phyloP scores from a whole-genome alignment of 2,888 invertebrate species.

The Phytoseiulus persimilis region DNA sequence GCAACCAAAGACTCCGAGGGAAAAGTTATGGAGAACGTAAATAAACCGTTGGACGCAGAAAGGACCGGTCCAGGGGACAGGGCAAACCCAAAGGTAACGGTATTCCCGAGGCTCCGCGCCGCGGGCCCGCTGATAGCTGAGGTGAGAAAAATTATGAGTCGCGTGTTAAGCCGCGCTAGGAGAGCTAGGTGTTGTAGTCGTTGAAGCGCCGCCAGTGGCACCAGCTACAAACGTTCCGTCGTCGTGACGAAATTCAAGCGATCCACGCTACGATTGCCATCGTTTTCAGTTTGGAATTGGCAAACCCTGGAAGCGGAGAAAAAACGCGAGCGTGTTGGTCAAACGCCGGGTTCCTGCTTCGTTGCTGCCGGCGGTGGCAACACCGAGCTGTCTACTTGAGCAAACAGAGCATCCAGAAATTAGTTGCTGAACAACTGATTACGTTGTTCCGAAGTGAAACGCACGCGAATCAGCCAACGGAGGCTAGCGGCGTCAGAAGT shows the following conservation, averaged over 20 bases:
- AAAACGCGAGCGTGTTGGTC: background rate
- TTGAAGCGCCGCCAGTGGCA: background rate
- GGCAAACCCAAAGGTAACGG: background rate
- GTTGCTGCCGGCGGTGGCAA: background rate
- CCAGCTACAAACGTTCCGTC: background rate
- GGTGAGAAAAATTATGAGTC: background rate
- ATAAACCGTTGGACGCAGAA: background rate
- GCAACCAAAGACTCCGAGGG: background rate
- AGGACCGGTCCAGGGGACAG: background rate
- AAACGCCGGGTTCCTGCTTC: background rate
- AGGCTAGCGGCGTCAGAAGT: background rate
- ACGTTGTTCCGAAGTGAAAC: background rate
- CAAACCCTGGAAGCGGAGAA: background rate
- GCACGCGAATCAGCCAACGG: background rate
- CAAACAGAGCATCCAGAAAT: background rate
- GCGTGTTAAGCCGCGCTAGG: background rate
- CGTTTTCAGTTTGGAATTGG: slow-evolving; percentile 5
- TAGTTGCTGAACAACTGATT: background rate
- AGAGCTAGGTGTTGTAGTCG: background rate
- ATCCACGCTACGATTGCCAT: background rate
- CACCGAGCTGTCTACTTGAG: background rate
- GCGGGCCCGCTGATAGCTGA: background rate
- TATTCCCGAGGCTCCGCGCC: background rate
- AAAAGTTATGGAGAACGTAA: background rate
- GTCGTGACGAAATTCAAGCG: background rate